phyloP scores from a whole-genome alignment of 1,140 invertebrate genomes.

The Trichoplusia ni region DNA sequence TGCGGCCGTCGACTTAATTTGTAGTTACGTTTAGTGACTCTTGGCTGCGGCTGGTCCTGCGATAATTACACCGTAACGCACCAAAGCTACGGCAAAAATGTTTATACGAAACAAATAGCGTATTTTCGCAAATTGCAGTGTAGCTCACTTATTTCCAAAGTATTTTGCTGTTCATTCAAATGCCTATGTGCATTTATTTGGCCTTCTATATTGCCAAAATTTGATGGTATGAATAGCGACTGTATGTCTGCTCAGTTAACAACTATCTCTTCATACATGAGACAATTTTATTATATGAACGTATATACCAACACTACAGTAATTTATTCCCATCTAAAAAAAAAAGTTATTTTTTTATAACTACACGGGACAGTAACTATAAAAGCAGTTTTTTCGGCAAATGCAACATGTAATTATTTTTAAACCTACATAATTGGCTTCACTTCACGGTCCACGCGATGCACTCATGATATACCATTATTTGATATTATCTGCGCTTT shows the following conservation, averaged over 20 bases:
- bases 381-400: conserved; percentile 7
- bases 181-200: too few species aligned
- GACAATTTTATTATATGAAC: too few species aligned
- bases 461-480: conserved; percentile 41
- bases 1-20: conserved; percentile 41
- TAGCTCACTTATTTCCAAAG: too few species aligned
- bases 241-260: too few species aligned
- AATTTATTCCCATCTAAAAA: too few species aligned
- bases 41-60: conserved; percentile 32
- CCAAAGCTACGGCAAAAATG: neutral
- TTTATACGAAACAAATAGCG: neutral
- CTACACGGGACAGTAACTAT: too few species aligned
- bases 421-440: conserved; percentile 28
- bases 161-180: too few species aligned
- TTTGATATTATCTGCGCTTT: conserved; percentile 35
- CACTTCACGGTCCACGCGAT: conserved; percentile 19
- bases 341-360: too few species aligned
- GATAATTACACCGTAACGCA: conserved; percentile 40
- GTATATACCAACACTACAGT: too few species aligned
- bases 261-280: too few species aligned
- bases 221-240: too few species aligned
- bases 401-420: conserved; percentile 13
- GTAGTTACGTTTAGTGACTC: conserved; percentile 40
- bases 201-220: too few species aligned
- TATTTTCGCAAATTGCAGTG: neutral